Evolutionary conservation across 2,888 invertebrate genomes (phyloP), one percentile per base, ranked within the genome.

Genomic region (Syrphus vitripennis): DNA sequence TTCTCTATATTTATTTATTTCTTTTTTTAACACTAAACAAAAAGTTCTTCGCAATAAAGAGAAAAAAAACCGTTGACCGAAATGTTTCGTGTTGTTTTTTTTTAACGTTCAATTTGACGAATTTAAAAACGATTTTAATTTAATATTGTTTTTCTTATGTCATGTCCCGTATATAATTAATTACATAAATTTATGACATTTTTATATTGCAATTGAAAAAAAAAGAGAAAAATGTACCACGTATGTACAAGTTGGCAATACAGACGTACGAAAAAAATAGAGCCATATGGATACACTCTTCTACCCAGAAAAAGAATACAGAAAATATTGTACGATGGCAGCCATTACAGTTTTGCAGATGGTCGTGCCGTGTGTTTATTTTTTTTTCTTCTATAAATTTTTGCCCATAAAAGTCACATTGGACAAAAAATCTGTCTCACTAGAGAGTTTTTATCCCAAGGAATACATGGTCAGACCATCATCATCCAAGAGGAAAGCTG

Each of bases 341-440:
- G 81, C 82, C 86, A 82, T 78, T 86, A 82, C 81, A 74, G 57
- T 82, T 78, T 59, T 65, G 86, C 84, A 76, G 80, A 80, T 76
- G 84, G 76, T 77, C 72, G 84, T 84, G 75, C 53, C 65, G 79
- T 80, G 80, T 76, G 65, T 57, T 72, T 75, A 48, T 63, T 69
- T 63, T 48, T 31, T 31, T 37, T 29, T 31, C 19, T 63, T 34
- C 50, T 40, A 55, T 69, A n/a, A n/a, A 61, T 83, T 83, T 50
- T 79, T 63, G 63, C 5, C 37, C 61, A 42, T 61, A 42, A 42
- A 63, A 63, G 42, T 63, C 40, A 16, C 26, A 45, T 57, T 57
- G 31, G 19, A n/a, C n/a, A 63, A 50, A 65, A 65, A 67, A 75
- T 50, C n/a, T 29, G 63, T 72, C 76, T 72, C 34, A 26, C 53